These are phyloP conservation scores for Atherinosoma microstoma DNA, from an alignment of 2,797 vertebrate species.

Conservation along the genomic window DNA sequence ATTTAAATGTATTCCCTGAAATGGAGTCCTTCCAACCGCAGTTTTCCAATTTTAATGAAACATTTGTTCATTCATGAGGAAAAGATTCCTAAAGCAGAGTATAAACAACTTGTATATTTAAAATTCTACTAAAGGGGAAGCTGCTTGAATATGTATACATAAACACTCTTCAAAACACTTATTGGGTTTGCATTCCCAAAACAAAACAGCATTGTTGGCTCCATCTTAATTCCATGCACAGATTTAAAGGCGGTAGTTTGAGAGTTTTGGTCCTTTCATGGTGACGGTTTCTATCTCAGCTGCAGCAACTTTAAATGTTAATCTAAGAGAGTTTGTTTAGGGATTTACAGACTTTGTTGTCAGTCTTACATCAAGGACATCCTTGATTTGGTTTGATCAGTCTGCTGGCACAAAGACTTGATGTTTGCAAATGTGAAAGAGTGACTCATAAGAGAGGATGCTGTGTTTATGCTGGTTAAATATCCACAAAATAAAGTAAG, in stretches of 20 bases:
- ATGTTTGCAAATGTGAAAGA: slow-evolving; percentile 14
- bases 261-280: slow-evolving; percentile 49
- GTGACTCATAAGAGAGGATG: slow-evolving; percentile 14
- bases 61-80: too few relatives aligned
- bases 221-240: slow-evolving; percentile 16
- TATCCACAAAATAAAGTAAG: slow-evolving; percentile 19
- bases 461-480: slow-evolving; percentile 16
- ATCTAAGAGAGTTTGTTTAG: slow-evolving; percentile 46
- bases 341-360: slow-evolving; percentile 31
- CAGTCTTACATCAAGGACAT: slow-evolving; percentile 26
- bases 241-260: slow-evolving; percentile 24
- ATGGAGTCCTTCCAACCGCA: too few relatives aligned
- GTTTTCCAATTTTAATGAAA: too few relatives aligned
- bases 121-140: too few relatives aligned
- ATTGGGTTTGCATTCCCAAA: slow-evolving; percentile 15
- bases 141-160: too few relatives aligned
- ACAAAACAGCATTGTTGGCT: slow-evolving; percentile 48
- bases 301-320: slow-evolving; percentile 44
- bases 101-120: too few relatives aligned
- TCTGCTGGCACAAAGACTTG: slow-evolving; percentile 8
- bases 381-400: slow-evolving; percentile 27
- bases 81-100: too few relatives aligned
- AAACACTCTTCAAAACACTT: slow-evolving; percentile 12
- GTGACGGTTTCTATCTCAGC: slow-evolving; percentile 31
- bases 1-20: too few relatives aligned